Base-by-base conservation (phyloP, 2,888 invertebrate species). In the Hyppa rectilinea region DNA sequence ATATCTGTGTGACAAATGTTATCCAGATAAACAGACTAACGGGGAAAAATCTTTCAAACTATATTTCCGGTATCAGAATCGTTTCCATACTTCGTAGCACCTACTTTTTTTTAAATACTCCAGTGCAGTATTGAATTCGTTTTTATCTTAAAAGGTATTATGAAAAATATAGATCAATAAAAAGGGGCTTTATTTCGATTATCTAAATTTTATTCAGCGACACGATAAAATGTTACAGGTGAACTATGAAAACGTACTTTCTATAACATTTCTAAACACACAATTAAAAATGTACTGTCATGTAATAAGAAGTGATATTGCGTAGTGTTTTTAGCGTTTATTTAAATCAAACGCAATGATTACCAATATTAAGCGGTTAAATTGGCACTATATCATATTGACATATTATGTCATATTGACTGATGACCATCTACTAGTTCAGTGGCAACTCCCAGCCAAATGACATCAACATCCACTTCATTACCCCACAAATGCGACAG, bases 401-500 rank as follows among this genome's bases (percentile, higher is more conserved):
- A n/a, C n/a, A n/a, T n/a, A n/a, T n/a, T n/a, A n/a, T n/a, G n/a
- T n/a, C n/a, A n/a, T 0, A 34, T n/a, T 38, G 20, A 34, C 9
- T 31, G n/a, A 49, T 47, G 45, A 10, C 20, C 20, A 31, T 70
- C 47, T 43, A 26, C n/a, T 10, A 36, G 34, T 17, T 12, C 53
- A 64, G 75, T 34, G 53, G 23, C 34, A 40, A 26, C 9, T 31
- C n/a, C 31, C 4, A 1, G 23, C n/a, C 3, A 20, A 14, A 58
- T 2, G 4, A n/a, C 17, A 26, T n/a, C 26, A 31, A 20, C 6
- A 20, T 45, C 23, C 20, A 14, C 0, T 20, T 43, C 26, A 23
- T 59, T 26, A 58, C 20, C 1, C 1, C 23, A 17, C 4, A 29
- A 75, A 60, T 12, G 7, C 59, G 31, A 55, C 72, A 55, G n/a